Evolutionary conservation across 1,140 invertebrate species (phyloP).

Genomic region (Tetramorium alpestre): DNA sequence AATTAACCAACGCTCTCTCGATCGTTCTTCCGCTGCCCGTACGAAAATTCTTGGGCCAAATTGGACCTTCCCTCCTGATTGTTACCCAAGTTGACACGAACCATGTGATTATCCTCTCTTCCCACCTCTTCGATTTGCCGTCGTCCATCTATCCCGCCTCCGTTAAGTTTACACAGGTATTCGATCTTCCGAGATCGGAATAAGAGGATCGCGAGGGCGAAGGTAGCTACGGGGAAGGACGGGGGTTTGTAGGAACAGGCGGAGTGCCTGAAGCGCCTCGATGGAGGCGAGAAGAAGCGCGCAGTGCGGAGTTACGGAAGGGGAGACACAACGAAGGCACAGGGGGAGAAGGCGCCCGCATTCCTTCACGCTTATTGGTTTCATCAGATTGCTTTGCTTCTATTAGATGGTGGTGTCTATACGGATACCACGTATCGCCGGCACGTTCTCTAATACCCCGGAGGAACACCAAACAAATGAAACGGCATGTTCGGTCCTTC

Average conservation of each 20-base stretch:
- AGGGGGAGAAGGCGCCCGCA: slow-evolving; percentile 75
- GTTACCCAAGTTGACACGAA: slow-evolving; percentile 60
- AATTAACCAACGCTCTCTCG: slow-evolving; percentile 41
- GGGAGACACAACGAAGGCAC: slow-evolving; percentile 26
- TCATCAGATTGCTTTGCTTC: slow-evolving; percentile 84
- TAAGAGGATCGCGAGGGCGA: slow-evolving; percentile 53
- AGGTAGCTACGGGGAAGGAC: slow-evolving; percentile 33
- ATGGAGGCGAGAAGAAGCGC: slow-evolving; percentile 51
- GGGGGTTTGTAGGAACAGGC: slow-evolving; percentile 31
- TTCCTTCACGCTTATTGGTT: slow-evolving; percentile 85
- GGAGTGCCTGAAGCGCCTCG: slow-evolving; percentile 15
- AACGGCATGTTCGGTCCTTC: slow-evolving; percentile 44
- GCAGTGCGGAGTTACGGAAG: neutral
- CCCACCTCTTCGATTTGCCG: neutral
- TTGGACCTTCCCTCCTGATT: slow-evolving; percentile 48
- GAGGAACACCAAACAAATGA: slow-evolving; percentile 82
- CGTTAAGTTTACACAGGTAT: slow-evolving; percentile 44
- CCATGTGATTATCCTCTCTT: slow-evolving; percentile 56
- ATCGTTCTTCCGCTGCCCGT: slow-evolving; percentile 44
- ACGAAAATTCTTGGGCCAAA: slow-evolving; percentile 48
- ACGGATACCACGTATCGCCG: slow-evolving; percentile 80
- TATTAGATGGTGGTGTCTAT: slow-evolving; percentile 79
- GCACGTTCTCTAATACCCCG: slow-evolving; percentile 83
- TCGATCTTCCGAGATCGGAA: slow-evolving; percentile 60
- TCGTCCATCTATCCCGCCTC: slow-evolving; percentile 33